Evolutionary conservation across 2,797 vertebrate genomes (phyloP).

Genomic region (Smutsia temminckii): DNA sequence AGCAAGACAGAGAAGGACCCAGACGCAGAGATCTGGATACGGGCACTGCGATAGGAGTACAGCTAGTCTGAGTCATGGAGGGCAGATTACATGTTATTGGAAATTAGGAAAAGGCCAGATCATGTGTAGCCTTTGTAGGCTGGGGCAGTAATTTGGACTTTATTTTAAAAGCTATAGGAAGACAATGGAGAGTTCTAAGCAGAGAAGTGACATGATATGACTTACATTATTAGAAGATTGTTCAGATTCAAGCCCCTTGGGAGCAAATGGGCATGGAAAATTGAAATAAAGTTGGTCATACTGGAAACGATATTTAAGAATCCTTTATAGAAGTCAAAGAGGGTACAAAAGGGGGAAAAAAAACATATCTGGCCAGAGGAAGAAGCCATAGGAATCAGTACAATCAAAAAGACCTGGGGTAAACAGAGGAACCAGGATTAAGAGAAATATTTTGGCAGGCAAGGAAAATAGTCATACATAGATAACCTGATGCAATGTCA

Average conservation of each 20-base stretch:
- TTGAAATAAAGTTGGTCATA: neutral
- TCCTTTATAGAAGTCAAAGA: neutral
- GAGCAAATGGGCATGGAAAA: neutral
- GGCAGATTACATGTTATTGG: neutral
- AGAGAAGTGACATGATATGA: neutral
- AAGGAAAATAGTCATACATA: neutral
- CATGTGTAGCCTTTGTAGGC: neutral
- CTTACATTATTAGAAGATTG: neutral
- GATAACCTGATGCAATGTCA: neutral
- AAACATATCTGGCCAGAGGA: neutral
- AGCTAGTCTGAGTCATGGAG: neutral
- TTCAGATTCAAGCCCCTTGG: neutral
- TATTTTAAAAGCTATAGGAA: constrained; percentile 23
- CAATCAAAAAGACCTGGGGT: neutral
- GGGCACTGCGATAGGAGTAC: neutral
- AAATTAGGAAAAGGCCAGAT: neutral
- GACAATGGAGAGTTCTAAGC: neutral
- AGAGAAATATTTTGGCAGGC: neutral
- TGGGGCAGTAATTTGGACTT: neutral
- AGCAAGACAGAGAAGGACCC: neutral
- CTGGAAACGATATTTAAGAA: neutral
- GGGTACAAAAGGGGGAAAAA: neutral
- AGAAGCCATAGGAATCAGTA: neutral
- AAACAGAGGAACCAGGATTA: neutral
- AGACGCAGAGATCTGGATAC: neutral